Evolutionary conservation across 2,888 invertebrate genomes (phyloP).

Genomic region (Onthophagus sagittarius): DNA sequence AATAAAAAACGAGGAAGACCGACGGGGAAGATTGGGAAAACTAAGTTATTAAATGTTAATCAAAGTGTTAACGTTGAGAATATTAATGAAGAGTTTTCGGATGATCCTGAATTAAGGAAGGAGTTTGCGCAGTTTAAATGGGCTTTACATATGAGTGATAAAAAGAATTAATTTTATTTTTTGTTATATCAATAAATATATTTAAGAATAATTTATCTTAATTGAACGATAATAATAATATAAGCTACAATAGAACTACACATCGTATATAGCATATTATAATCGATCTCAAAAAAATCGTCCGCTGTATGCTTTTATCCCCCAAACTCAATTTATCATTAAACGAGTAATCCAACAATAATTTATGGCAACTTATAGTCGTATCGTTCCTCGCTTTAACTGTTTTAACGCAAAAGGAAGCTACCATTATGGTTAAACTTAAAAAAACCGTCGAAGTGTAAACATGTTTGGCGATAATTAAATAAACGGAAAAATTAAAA

Average conservation of each 20-base stretch:
- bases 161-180: constrained; percentile 17
- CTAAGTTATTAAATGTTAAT: constrained; percentile 20
- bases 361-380: constrained; percentile 13
- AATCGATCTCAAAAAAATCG: constrained; percentile 26
- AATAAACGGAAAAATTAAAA: not conserved
- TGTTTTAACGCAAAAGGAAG: constrained; percentile 10
- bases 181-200: not conserved
- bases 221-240: constrained; percentile 25
- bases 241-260: constrained; percentile 26
- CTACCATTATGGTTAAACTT: constrained; percentile 15
- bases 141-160: constrained; percentile 33
- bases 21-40: constrained; percentile 34
- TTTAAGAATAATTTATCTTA: constrained; percentile 8
- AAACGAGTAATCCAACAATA: constrained; percentile 1
- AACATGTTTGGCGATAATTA: not conserved
- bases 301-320: constrained; percentile 21
- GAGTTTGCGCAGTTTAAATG: constrained; percentile 44
- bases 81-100: constrained; percentile 41
- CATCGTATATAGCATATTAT: constrained; percentile 23
- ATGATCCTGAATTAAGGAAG: constrained; percentile 45
- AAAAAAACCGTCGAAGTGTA: constrained; percentile 4
- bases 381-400: constrained; percentile 4
- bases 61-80: constrained; percentile 27
- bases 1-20: constrained; percentile 33
- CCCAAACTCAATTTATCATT: not conserved